Base-by-base conservation (phyloP, 2,113 vertebrate genomes). In the Strix uralensis region DNA sequence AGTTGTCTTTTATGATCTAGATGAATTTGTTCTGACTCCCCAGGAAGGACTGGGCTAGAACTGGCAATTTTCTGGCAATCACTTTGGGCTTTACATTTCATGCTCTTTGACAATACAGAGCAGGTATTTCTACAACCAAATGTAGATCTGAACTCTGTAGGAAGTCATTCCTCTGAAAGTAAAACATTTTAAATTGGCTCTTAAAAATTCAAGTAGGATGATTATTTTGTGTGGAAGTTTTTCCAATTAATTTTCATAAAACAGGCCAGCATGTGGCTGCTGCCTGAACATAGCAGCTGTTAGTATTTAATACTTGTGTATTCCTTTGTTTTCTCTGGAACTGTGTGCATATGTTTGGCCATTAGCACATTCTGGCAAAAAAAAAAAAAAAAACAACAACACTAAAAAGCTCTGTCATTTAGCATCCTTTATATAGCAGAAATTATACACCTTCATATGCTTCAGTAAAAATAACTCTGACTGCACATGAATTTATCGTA, bases 321-420 rank as follows among this genome's bases (percentile, higher is more conserved):
- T 88, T 91, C 55, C 92, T 97, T 96, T 96, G 91, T 97, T 95
- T 96, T 95, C 91, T 92, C 73, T 1, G 6, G 86, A 91, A 95
- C 81, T 91, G n/a, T 40, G 88, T 81, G 86, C 88, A 72, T 97
- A 92, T 94, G 92, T 94, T 94, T 94, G 81, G 80, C 58, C 57
- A 93, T 92, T 96, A 90, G 59, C 66, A 79, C 62, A 51, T 72
- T 94, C 49, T 74, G 72, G 42, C 65, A 27, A 12, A 22, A 42
- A 23, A 40, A 40, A 40, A 4, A 6, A 52, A 81, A 83, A 75
- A 92, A 20, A 30, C 46, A 20, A 47, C 46, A 89, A 67, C 58
- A 54, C 16, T 27, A 49, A 92, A 89, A 75, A 27, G 57, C 65
- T 62, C 72, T 89, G 69, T 78, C 54, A 93, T 86, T 96, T 88